These are phyloP conservation scores for Montipora efflorescens DNA, from an alignment of 64 coral and sea anemone genomes.

Conservation along the genomic window DNA sequence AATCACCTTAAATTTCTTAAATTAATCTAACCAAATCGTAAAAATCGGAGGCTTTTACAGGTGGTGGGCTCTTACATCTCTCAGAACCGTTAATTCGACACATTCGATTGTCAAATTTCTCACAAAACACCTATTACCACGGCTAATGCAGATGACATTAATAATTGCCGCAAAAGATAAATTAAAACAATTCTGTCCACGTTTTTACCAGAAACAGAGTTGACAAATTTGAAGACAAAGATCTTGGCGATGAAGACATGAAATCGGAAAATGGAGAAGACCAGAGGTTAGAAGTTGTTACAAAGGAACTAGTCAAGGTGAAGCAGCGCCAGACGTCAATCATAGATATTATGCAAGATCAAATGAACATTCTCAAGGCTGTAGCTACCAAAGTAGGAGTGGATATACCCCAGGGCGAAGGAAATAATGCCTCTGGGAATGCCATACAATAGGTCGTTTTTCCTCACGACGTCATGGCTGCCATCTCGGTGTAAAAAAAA, in stretches of 20 bases:
- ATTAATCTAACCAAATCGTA: no score
- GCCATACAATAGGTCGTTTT: neutral
- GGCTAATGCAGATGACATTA: no score
- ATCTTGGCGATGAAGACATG: neutral
- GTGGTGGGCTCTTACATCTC: no score
- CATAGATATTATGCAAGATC: slow-evolving; percentile 16
- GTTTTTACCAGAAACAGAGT: neutral
- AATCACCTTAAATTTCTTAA: no score
- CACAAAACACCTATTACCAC: no score
- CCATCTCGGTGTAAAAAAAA: no score
- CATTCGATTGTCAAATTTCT: no score
- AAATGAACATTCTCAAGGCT: neutral
- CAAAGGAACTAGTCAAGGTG: slow-evolving; percentile 6
- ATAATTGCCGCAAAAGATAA: neutral
- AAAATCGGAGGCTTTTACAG: no score
- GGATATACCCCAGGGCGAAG: neutral
- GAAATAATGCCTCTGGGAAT: neutral
- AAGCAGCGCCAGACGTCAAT: slow-evolving; percentile 10
- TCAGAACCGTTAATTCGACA: no score
- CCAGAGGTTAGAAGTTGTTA: neutral
- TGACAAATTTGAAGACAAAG: slow-evolving; percentile 18
- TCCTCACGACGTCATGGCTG: neutral
- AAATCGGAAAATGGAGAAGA: neutral
- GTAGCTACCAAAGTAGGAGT: neutral
- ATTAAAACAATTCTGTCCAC: neutral